These are phyloP conservation scores for Tragelaphus imberbis DNA, from an alignment of 2,113 vertebrate genomes.

Conservation along the genomic window DNA sequence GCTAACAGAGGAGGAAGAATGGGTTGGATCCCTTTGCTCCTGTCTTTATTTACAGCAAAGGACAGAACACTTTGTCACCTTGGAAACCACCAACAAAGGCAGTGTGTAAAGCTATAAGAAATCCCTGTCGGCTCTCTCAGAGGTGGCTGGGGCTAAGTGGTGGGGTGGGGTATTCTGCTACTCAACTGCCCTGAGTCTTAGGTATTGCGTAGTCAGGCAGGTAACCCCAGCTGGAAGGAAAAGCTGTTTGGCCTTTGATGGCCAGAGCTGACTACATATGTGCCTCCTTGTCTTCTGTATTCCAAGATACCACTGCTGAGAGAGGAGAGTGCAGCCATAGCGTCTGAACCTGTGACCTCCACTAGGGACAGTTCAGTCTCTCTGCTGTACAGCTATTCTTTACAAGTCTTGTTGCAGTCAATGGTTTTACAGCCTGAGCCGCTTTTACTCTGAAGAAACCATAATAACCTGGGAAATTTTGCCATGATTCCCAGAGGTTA, in stretches of 20 bases:
- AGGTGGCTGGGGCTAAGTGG: slow-evolving; percentile 27
- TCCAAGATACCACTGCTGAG: background rate
- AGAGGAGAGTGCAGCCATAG: background rate
- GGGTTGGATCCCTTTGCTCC: background rate
- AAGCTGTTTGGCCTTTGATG: slow-evolving; percentile 21
- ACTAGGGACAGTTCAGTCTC: background rate
- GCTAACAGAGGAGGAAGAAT: background rate
- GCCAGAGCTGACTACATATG: background rate
- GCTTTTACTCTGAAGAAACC: background rate
- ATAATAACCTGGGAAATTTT: background rate
- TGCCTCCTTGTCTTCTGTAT: background rate
- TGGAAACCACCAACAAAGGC: slow-evolving; percentile 63
- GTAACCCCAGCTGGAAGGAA: background rate
- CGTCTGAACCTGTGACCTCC: background rate
- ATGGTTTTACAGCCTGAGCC: background rate
- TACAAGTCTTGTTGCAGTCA: no score
- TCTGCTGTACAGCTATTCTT: background rate
- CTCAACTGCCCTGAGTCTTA: background rate
- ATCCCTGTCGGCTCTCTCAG: background rate
- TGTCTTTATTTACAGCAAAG: slow-evolving; percentile 52
- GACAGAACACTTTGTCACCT: slow-evolving; percentile 48
- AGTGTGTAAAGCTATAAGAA: background rate
- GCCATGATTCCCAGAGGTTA: background rate
- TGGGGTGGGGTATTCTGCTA: background rate
- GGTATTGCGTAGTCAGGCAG: background rate